phyloP scores from a whole-genome alignment of 2,797 vertebrate genomes.

The Calcarius lapponicus region DNA sequence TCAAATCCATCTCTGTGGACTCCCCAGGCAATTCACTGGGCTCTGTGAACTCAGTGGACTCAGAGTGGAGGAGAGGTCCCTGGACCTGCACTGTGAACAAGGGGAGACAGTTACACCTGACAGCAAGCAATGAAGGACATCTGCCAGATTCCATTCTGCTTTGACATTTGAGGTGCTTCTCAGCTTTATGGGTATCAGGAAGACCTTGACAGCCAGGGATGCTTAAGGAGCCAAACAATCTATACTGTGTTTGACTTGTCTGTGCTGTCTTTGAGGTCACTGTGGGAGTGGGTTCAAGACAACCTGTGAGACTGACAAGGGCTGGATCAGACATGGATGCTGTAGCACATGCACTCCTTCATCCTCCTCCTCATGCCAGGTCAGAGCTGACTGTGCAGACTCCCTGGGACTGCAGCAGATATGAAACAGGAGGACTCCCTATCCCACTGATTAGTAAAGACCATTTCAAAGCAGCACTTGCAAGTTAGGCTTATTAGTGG shows the following conservation, averaged over 20 bases:
- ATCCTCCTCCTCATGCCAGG: not conserved
- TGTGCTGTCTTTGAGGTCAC: not conserved
- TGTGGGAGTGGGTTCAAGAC: not conserved
- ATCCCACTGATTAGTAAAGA: not conserved
- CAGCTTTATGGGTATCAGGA: not conserved
- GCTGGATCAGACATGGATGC: not conserved
- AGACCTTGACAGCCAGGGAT: not conserved
- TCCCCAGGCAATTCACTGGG: not conserved
- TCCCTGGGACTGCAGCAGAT: not conserved
- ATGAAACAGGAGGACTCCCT: not conserved
- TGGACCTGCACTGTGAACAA: accelerated
- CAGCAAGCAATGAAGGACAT: not conserved
- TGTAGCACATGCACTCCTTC: not conserved
- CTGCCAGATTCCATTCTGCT: not conserved
- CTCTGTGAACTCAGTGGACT: not conserved
- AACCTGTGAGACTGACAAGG: not conserved
- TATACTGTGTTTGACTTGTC: not conserved
- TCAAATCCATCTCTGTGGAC: not conserved
- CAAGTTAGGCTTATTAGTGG: not conserved
- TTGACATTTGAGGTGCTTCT: not conserved
- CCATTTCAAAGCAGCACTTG: not conserved
- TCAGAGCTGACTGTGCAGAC: not conserved
- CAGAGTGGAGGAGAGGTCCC: not conserved
- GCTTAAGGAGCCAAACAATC: not conserved
- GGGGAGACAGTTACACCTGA: not conserved